A percentile compares a stretch with the other conserved stretches of the same genome.
Conservation (phyloP, 2,113 vertebrate genomes). For the Butastur rufipennis region DNA sequence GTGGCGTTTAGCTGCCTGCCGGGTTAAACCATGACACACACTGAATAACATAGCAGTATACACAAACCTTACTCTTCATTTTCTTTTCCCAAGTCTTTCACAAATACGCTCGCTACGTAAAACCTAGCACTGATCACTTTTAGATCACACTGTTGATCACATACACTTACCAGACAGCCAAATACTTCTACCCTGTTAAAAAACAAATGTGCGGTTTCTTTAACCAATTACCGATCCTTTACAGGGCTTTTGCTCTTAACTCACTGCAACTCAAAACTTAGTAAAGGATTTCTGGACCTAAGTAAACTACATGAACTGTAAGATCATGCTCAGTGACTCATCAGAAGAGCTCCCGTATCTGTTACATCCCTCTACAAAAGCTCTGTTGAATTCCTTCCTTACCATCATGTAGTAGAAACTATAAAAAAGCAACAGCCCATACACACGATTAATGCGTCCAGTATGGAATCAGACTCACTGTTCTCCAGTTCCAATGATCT, state of each 20-base stretch:
- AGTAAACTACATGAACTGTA: neutral
- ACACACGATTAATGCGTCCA: neutral
- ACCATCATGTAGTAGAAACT: neutral
- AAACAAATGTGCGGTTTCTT: neutral
- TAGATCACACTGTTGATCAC: neutral
- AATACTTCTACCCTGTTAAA: neutral
- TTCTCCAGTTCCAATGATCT: neutral
- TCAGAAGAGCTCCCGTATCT: neutral
- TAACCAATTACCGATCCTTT: neutral
- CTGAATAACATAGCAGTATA: neutral
- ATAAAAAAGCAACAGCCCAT: neutral
- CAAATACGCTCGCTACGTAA: neutral
- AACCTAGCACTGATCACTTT: neutral
- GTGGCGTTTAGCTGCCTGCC: too few relatives aligned
- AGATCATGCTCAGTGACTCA: neutral
- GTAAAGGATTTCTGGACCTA: neutral
- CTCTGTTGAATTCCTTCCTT: neutral
- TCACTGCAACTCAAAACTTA: neutral
- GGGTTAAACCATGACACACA: too few relatives aligned
- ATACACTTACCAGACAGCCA: neutral
- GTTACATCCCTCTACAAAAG: neutral
- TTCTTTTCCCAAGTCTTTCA: neutral
- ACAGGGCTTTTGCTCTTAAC: neutral
- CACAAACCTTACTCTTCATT: neutral
- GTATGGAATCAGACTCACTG: neutral